These are phyloP conservation scores for Misgurnus mizolepis DNA, from an alignment of 2,113 vertebrate genomes.

Conservation along the genomic window DNA sequence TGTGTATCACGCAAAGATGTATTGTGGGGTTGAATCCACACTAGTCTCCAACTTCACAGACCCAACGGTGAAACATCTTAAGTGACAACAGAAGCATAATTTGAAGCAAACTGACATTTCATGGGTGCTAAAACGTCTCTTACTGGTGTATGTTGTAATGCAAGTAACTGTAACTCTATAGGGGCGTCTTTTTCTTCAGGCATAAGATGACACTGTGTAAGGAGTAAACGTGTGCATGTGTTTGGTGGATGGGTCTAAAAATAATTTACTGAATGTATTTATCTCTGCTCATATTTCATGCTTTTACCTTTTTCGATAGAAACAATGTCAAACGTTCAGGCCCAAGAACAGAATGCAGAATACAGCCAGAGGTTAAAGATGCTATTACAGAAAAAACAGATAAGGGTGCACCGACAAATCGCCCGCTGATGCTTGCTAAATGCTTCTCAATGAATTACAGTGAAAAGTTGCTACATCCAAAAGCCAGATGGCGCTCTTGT, in stretches of 20 bases:
- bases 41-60: neutral
- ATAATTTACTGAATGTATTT: neutral
- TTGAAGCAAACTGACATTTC: conserved; percentile 3
- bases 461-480: too few relatives aligned
- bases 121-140: neutral
- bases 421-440: too few relatives aligned
- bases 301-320: neutral
- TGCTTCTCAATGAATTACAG: too few relatives aligned
- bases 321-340: conserved; percentile 8
- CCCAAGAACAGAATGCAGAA: conserved; percentile 4
- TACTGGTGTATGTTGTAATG: neutral
- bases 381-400: neutral
- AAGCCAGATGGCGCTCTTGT: too few relatives aligned
- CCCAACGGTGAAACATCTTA: neutral
- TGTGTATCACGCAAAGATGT: neutral
- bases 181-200: conserved; percentile 1
- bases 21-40: neutral
- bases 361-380: conserved; percentile 11
- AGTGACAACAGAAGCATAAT: neutral
- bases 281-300: neutral
- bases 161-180: neutral
- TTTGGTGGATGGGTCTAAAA: neutral
- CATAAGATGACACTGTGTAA: neutral
- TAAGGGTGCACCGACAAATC: too few relatives aligned
- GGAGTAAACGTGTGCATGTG: neutral